phyloP scores from a whole-genome alignment of 1,140 invertebrate species.

The Leptinotarsa texana region DNA sequence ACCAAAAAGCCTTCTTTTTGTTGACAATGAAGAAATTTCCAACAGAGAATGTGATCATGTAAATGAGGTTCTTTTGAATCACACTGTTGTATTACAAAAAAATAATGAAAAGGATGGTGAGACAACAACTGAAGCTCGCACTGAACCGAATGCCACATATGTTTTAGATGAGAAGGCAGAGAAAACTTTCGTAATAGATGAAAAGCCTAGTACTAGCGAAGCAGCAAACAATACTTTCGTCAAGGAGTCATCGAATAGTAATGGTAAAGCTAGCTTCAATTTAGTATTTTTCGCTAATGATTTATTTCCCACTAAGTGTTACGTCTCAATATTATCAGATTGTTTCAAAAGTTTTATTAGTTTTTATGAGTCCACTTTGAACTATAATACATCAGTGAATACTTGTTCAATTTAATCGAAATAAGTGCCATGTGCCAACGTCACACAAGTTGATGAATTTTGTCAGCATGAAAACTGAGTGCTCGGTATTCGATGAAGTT shows the following conservation, averaged over 20 bases:
- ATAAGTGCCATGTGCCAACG: too few relatives aligned
- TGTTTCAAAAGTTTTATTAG: too few relatives aligned
- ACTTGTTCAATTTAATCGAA: too few relatives aligned
- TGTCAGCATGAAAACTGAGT: too few relatives aligned
- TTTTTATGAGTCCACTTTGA: too few relatives aligned
- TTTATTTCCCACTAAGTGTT: neutral
- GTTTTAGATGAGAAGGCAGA: slow-evolving; percentile 8
- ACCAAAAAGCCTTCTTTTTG: slow-evolving; percentile 51
- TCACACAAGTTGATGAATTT: too few relatives aligned
- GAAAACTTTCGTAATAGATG: neutral
- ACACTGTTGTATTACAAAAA: neutral
- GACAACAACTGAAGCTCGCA: slow-evolving; percentile 25
- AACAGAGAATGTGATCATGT: neutral
- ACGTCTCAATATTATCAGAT: too few relatives aligned
- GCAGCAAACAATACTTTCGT: slow-evolving; percentile 9
- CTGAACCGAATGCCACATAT: slow-evolving; percentile 18
- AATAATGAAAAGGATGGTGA: slow-evolving; percentile 6
- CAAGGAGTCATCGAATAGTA: neutral
- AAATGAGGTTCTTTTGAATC: neutral
- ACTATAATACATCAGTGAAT: too few relatives aligned
- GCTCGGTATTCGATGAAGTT: too few relatives aligned
- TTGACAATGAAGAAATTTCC: slow-evolving; percentile 35
- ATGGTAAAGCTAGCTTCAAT: neutral
- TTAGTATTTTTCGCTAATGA: neutral
- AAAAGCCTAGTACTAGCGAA: slow-evolving; percentile 11